These are phyloP conservation scores for Micrastur ruficollis DNA, from an alignment of 2,797 vertebrate species.

Conservation along the genomic window DNA sequence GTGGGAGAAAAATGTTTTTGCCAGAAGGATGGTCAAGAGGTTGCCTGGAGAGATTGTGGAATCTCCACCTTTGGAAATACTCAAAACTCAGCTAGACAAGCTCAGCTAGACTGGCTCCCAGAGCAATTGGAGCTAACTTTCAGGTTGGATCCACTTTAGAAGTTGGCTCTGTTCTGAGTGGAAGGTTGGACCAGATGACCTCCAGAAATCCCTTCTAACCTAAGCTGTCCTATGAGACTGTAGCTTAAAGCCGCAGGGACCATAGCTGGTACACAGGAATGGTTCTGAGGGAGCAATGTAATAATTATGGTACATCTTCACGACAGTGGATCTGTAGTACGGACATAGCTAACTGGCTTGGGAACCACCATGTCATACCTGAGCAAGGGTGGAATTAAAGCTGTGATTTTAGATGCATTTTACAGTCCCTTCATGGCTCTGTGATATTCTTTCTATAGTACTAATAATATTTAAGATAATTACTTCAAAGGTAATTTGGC, in stretches of 20 bases:
- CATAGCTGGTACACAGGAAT: not conserved
- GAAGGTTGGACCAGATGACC: not conserved
- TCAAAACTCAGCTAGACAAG: not conserved
- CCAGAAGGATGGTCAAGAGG: not conserved
- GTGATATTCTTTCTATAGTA: not conserved
- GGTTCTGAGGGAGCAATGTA: not conserved
- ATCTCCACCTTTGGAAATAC: not conserved
- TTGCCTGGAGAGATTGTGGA: not conserved
- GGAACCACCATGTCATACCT: not conserved
- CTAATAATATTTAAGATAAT: not conserved
- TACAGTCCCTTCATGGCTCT: not conserved
- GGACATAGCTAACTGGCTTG: not conserved
- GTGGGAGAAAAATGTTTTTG: not conserved
- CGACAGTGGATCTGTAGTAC: not conserved
- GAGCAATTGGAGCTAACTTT: not conserved
- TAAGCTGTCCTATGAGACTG: not conserved
- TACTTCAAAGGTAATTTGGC: not conserved
- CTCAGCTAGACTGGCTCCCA: not conserved
- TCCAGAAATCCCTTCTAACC: not conserved
- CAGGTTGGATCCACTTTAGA: not conserved
- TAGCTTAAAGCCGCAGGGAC: not conserved
- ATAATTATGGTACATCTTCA: not conserved
- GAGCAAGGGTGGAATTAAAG: not conserved
- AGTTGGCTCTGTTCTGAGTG: not conserved
- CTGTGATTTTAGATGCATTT: not conserved